Evolutionary conservation across 2,888 invertebrate genomes (phyloP), one percentile per base, ranked within the genome.

Genomic region (Trissolcus brochymenae): DNA sequence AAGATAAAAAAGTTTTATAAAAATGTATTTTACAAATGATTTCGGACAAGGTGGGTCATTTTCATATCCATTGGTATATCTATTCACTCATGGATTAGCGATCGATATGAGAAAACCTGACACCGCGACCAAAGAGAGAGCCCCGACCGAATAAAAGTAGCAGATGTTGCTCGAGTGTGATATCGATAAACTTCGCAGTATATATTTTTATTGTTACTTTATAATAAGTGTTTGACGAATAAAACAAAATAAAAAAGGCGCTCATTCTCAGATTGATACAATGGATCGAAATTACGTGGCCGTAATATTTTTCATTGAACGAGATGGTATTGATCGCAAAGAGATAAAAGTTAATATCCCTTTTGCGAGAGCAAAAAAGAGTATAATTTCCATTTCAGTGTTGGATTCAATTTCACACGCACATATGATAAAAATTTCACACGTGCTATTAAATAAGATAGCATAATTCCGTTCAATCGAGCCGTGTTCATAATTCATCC

Each of bases 141-240:
- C 51, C 54, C 49, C 46, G 35, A 19, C 40, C 61, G 61, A 60
- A 57, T 57, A 61, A 50, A 73, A 67, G 74, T 67, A 67, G 51
- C 67, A 67, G 61, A 62, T 74, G 74, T 67, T 62, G 51, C 61
- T 17, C 49, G 49, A 57, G 62, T 35, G 60, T 55, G 66, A 40
- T 62, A 67, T 56, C 74, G 67, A 62, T 62, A 74, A 74, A 56
- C 21, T 50, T 56, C 51, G 61, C 60, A 60, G 65, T 50, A 65
- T 55, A 59, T 73, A 41, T 49, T 55, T 16, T 55, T 66, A 73
- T 50, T 73, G 60, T 73, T 60, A 60, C 53, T 66, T 46, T 72
- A 35, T 11, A 35, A 35, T 35, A 11, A 35, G 35, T 11, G 35
- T 9, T 11, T 9, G 35, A 35, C 2, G 13, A 67, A 0, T 59